These are phyloP conservation scores for Oryzias melastigma DNA, from an alignment of 2,113 vertebrate species.

Conservation along the genomic window DNA sequence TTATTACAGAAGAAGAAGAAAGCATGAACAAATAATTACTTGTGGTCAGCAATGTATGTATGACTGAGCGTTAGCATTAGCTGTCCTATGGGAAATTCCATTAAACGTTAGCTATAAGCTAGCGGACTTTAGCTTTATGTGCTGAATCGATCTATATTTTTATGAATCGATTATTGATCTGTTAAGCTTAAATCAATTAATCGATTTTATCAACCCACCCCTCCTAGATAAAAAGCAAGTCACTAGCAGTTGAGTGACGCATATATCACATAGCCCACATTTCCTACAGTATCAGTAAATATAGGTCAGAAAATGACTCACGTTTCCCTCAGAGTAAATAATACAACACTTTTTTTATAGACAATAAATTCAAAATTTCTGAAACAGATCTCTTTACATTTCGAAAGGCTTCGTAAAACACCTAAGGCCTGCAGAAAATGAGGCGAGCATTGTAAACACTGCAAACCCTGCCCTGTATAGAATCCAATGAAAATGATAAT, in stretches of 20 bases:
- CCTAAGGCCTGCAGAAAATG: slow-evolving; percentile 55
- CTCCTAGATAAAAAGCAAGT: background rate
- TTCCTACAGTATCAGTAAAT: slow-evolving; percentile 23
- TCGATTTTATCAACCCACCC: no score
- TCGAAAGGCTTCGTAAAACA: slow-evolving; percentile 56
- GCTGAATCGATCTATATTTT: no score
- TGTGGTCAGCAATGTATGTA: no score
- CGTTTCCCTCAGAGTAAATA: slow-evolving; percentile 34
- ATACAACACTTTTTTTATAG: slow-evolving; percentile 45
- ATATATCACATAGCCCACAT: slow-evolving; percentile 14
- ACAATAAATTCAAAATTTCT: slow-evolving; percentile 51
- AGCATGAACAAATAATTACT: no score
- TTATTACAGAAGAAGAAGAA: no score
- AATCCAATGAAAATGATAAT: slow-evolving; percentile 80
- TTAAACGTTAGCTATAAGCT: no score
- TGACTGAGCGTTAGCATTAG: no score
- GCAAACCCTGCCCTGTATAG: slow-evolving; percentile 54
- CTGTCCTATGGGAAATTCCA: no score
- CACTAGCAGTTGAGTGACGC: background rate
- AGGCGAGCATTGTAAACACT: slow-evolving; percentile 68
- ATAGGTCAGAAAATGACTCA: slow-evolving; percentile 16
- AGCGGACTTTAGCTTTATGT: no score
- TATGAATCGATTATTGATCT: no score
- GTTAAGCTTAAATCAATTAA: no score
- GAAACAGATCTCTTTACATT: slow-evolving; percentile 51